Base-by-base conservation (phyloP, 2,888 invertebrate species). In the Troides helena region DNA sequence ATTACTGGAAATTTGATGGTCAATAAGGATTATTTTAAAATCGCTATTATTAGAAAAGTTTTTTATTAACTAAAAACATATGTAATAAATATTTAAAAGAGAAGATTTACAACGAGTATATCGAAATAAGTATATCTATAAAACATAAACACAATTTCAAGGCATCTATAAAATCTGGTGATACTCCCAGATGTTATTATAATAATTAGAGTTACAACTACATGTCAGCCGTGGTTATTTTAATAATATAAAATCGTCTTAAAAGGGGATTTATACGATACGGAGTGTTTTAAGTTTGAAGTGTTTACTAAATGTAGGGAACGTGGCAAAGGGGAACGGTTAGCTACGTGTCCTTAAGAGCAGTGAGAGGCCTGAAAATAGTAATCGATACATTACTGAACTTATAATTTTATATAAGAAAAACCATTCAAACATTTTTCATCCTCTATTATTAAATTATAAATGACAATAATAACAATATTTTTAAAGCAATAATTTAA, bases 291-390 rank as follows among this genome's bases (percentile, higher is more conserved):
- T 10, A 59, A 46, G 7, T 65, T 65, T 65, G 21, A 25, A 65
- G 65, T 59, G 65, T 65, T 65, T 14, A 65, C 59, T 25, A 46
- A 59, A 59, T 36, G 46, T 58, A 58, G 46, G 43, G 58, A 58
- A 59, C 36, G 25, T 58, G 50, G 50, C 50, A 17, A 17, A 5
- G 65, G 65, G 65, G 59, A 59, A 53, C 14, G 6, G 57, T 57
- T 57, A 53, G 57, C 57, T 53, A 17, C 57, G 57, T n/a, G 57
- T 57, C n/a, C 8, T 21, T 57, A 18, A 57, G 5, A 21, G 57
- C 7, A 14, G 18, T 18, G 50, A 50, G 17, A 50, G 14, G 50
- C 50, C 18, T 50, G 50, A 18, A 50, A 14, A 50, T 50, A 50
- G 50, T 50, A 50, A 50, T 50, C 50, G 18, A 50, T 50, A 50